Percentiles rank a stretch among this genome's conserved stretches.
Evolutionary conservation across 2,113 vertebrate species (phyloP).

Genomic region (Scophthalmus maximus): DNA sequence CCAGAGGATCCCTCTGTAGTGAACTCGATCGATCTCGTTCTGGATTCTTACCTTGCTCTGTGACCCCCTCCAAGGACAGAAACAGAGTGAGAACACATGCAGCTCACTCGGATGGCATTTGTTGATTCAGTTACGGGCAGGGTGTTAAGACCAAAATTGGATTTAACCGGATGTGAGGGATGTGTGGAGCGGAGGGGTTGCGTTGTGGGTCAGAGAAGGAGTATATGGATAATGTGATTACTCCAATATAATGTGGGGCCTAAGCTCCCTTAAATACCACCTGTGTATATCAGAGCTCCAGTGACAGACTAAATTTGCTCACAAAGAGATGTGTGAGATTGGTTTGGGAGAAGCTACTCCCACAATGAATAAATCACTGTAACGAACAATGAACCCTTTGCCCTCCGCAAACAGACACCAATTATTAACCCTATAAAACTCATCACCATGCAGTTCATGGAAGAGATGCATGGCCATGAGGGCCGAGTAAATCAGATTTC

Average conservation of each 20-base stretch:
- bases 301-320: constrained; percentile 58
- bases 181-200: constrained; percentile 35
- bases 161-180: constrained; percentile 60
- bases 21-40: constrained; percentile 13
- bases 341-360: constrained; percentile 55
- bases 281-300: constrained; percentile 43
- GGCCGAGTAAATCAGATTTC: neutral
- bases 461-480: neutral
- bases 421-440: constrained; percentile 46
- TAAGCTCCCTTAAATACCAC: constrained; percentile 58
- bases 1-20: constrained; percentile 30
- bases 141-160: constrained; percentile 58
- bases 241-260: constrained; percentile 54
- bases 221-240: constrained; percentile 70
- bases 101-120: constrained; percentile 18
- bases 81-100: constrained; percentile 33
- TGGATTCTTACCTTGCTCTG: constrained; percentile 17
- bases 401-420: constrained; percentile 21
- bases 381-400: constrained; percentile 13
- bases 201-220: constrained; percentile 48
- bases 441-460: constrained; percentile 18
- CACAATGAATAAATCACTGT: constrained; percentile 64
- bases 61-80: constrained; percentile 55
- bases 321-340: constrained; percentile 71
- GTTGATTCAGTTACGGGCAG: constrained; percentile 59